Evolutionary conservation across 2,797 vertebrate genomes (phyloP), one percentile per base, ranked within the genome.

Genomic region (Hylomyscus alleni): DNA sequence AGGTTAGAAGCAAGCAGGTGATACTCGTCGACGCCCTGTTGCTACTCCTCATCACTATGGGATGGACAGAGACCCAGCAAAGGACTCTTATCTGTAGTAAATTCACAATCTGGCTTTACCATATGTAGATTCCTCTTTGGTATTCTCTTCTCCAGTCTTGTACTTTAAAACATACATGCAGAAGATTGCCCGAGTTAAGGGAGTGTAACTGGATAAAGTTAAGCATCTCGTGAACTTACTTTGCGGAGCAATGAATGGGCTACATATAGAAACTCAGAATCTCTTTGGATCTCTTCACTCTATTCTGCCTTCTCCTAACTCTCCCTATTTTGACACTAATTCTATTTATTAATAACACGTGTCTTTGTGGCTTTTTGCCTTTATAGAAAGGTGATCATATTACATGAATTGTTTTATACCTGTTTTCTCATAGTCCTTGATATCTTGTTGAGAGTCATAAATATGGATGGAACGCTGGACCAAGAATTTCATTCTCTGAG

Each of bases 31-130:
- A 34, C 40, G 67, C 84, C 56, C 47, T 0, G 82, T 56, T 77
- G 12, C 2, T 47, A 26, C 4, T 73, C 15, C n/a, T 54, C 6
- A 3, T 58, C 91, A n/a, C 26, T 88, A 50, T 11, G 29, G 82
- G 47, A 69, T 75, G 47, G 94, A 85, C 77, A 2, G 34, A 94
- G 87, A 89, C 60, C 31, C 69, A 85, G 31, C 81, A 73, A 77
- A 82, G 72, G n/a, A 31, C 60, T 29, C 12, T 60, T 85, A 31
- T 29, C 12, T 11, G 22, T 10, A 20, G 15, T 50, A 6, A 65
- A 56, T 67, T 60, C 22, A 26, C 69, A 75, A 19, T 52, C 26
- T 89, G 24, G 6, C 58, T 83, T 50, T 91, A 89, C 44, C 62
- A 60, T 20, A 62, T 83, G 17, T 44, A 12, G 6, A 12, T 20